Conservation (phyloP, 1,140 invertebrate species). For the Penaeus chinensis region DNA sequence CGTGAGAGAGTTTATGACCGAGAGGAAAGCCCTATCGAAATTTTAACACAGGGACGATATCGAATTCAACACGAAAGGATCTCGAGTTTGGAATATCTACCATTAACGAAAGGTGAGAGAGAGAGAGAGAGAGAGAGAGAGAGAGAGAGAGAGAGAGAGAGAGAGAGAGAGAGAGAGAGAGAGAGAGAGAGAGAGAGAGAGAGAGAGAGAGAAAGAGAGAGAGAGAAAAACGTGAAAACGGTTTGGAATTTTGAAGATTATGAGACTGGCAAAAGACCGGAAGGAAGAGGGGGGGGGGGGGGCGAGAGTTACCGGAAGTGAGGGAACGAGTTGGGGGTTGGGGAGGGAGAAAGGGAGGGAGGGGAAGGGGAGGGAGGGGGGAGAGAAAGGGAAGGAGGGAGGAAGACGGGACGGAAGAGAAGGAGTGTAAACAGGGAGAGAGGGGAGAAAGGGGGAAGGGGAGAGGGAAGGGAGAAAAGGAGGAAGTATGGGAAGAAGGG, state of each 20-base stretch:
- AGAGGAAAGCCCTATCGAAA: no score
- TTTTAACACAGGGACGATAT: no score
- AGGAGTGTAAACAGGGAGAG: neutral
- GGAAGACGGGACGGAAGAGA: neutral
- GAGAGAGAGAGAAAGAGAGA: neutral
- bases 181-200: conserved; percentile 6
- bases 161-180: conserved; percentile 24
- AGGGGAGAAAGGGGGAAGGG: neutral
- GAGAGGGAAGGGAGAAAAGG: no score
- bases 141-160: conserved; percentile 13
- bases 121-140: no score
- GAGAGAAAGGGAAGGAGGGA: neutral
- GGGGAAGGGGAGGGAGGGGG: no score
- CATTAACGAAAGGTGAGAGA: no score
- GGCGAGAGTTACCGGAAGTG: neutral
- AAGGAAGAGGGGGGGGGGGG: neutral
- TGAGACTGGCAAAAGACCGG: neutral
- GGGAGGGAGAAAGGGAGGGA: no score
- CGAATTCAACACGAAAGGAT: no score
- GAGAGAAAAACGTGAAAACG: neutral
- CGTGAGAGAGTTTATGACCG: no score
- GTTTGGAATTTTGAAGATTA: neutral
- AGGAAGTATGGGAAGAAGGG: neutral
- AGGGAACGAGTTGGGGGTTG: neutral
- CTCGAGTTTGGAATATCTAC: no score